These are phyloP conservation scores for Phenganax subtilis DNA, from an alignment of 92 coral and sea anemone species.

Conservation along the genomic window DNA sequence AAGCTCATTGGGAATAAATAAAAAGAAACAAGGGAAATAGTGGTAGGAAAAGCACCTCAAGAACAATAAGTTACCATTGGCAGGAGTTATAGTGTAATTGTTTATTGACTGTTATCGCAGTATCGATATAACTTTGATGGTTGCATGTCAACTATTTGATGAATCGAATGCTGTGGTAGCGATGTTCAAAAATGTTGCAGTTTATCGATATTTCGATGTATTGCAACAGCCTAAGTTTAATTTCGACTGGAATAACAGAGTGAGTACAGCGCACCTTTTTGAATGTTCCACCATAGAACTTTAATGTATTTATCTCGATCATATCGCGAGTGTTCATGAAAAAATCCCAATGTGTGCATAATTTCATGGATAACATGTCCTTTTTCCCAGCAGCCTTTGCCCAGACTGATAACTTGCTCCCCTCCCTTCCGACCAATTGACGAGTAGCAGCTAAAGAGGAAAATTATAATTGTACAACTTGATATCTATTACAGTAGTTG, in stretches of 20 bases:
- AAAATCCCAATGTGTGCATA: constrained; percentile 38
- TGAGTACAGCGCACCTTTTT: constrained; percentile 3
- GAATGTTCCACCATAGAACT: constrained; percentile 38
- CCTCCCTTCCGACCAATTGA: constrained; percentile 41
- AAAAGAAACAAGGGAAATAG: no score
- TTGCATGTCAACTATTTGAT: neutral
- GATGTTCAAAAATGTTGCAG: neutral
- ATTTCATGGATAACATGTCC: constrained; percentile 34
- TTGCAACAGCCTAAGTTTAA: neutral
- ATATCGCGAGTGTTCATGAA: constrained; percentile 38
- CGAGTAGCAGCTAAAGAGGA: constrained; percentile 21
- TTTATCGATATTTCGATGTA: neutral
- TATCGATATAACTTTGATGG: neutral
- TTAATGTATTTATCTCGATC: constrained; percentile 35
- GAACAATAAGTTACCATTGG: no score
- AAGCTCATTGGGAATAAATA: no score
- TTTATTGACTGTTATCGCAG: no score
- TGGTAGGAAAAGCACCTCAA: no score
- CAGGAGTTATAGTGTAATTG: no score
- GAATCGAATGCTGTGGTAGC: neutral
- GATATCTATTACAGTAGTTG: no score
- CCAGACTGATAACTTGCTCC: constrained; percentile 18
- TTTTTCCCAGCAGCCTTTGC: constrained; percentile 21
- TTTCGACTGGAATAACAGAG: neutral
- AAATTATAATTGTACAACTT: neutral